Evolutionary conservation across 2,888 invertebrate genomes (phyloP).

Genomic region (Hypomecis punctinalis): DNA sequence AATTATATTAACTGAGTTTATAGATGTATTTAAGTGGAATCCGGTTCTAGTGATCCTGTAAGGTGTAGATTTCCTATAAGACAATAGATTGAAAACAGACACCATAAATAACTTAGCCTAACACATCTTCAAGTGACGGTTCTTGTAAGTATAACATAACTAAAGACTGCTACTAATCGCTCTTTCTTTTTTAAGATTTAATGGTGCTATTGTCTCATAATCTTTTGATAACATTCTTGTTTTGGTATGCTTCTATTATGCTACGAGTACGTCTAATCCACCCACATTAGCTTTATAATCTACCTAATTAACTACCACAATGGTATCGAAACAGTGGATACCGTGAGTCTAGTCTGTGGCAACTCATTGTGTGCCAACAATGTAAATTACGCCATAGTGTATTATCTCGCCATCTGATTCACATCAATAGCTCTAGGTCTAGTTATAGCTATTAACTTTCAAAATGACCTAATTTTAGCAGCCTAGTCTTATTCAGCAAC

Average conservation of each 20-base stretch:
- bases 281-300: conserved; percentile 25
- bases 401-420: conserved; percentile 40
- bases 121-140: no score
- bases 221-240: not conserved
- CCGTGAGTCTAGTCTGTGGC: conserved; percentile 26
- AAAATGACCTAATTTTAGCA: conserved; percentile 15
- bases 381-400: conserved; percentile 25
- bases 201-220: not conserved
- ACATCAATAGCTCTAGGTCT: conserved; percentile 34
- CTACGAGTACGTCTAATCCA: not conserved
- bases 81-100: no score
- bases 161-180: not conserved
- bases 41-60: no score
- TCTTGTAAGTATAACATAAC: no score
- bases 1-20: no score
- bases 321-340: conserved; percentile 27
- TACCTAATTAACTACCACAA: conserved; percentile 36
- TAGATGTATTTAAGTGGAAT: no score
- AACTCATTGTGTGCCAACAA: conserved; percentile 40
- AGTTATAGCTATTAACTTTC: conserved; percentile 12
- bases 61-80: no score
- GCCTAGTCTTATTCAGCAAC: not conserved
- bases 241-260: conserved; percentile 1
- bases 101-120: no score
- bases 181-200: not conserved